Base-by-base conservation (phyloP, 1,140 invertebrate genomes). In the Drosophila lowei region DNA sequence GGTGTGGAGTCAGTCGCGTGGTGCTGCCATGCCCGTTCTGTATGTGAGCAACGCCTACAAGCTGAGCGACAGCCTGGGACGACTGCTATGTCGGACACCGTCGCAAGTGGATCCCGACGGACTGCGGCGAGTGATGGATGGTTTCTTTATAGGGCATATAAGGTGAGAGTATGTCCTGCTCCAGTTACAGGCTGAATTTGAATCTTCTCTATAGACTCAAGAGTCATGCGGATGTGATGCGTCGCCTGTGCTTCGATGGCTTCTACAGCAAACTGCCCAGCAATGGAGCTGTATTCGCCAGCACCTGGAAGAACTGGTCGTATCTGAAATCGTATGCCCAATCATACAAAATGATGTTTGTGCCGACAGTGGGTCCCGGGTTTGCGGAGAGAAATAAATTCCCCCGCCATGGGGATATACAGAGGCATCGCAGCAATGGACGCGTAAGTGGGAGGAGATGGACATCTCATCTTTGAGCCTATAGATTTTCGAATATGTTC, bases 281-380 rank as follows among this genome's bases (percentile, higher is more conserved):
- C 25, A 94, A 94, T 89, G 93, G 93, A 2, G 93, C 93, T 44
- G 93, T 93, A 65, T 94, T 93, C 72, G 93, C 93, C 11, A 94
- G 93, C 61, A 93, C 94, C 7, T 94, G 93, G 93, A 94, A 94
- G 81, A 94, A 94, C 88, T 94, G 94, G 94, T 92, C 92, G 48
- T 92, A 92, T 77, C 79, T 94, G 9, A 92, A 92, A 56, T 93
- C 93, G 43, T 94, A 93, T 77, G 93, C 93, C 0, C 72, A 91
- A 25, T 92, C 93, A 49, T 93, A 93, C 68, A 92, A 92, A 48
- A 90, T 94, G 60, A 52, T 94, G 6, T 94, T 94, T 79, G 91
- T 94, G 43, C 93, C 94, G 2, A 93, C 93, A n/a, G 91, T 94
- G 28, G 93, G 93, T 4, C 94, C 94, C 6, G 94, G 94, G 43